phyloP scores from a whole-genome alignment of 2,888 invertebrate genomes.

The Campoplex capitator region DNA sequence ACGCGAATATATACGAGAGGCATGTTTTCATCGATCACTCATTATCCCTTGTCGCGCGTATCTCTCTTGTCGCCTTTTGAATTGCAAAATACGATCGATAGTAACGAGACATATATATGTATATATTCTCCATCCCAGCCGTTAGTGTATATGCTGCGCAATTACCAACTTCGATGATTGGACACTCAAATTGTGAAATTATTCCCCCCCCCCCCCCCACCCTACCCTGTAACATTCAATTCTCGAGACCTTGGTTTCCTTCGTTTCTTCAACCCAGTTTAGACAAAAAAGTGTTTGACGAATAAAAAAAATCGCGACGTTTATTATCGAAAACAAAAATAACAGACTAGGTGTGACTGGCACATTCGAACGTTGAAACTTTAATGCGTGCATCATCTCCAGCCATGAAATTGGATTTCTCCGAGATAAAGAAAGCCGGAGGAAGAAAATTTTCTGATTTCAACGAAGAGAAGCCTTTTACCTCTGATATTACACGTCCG shows the following conservation, averaged over 20 bases:
- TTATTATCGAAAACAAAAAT: conserved; percentile 1
- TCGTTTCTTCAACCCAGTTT: not conserved
- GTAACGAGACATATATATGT: conserved; percentile 4
- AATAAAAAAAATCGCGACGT: conserved; percentile 16
- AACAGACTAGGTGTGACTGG: conserved; percentile 14
- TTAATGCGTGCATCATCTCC: conserved; percentile 30
- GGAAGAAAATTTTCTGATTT: conserved; percentile 40
- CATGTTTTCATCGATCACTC: conserved; percentile 63
- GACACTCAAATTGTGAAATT: conserved; percentile 10
- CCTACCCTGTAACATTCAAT: not conserved
- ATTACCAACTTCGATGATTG: conserved; percentile 4
- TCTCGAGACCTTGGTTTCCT: not conserved
- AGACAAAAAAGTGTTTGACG: conserved; percentile 1
- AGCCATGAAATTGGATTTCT: conserved; percentile 43
- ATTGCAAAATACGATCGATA: conserved; percentile 62
- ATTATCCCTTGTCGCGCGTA: conserved; percentile 54
- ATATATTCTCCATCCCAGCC: not conserved
- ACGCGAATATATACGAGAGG: conserved; percentile 42
- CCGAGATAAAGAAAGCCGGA: conserved; percentile 23
- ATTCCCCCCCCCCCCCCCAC: not conserved
- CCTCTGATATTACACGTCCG: conserved; percentile 66
- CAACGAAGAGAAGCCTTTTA: conserved; percentile 49
- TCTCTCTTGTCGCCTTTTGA: conserved; percentile 48
- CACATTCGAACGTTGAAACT: conserved; percentile 14
- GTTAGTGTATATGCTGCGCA: not conserved